Percentiles rank a stretch among this genome's conserved stretches.
Conservation (phyloP, 1,140 invertebrate genomes). For the Diuraphis noxia region DNA sequence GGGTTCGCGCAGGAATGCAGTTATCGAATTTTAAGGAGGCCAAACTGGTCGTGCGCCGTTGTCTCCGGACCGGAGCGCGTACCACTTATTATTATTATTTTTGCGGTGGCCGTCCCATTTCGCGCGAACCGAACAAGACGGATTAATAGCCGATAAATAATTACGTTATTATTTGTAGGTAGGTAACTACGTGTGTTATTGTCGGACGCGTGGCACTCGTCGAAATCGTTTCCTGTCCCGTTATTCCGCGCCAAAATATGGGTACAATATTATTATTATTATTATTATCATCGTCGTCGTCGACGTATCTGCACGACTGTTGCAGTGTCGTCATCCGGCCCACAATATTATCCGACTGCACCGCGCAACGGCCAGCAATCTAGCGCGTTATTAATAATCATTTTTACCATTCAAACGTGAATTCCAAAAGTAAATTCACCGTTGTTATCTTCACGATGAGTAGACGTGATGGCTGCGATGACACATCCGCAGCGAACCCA, state of each 20-base stretch:
- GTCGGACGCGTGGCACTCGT: neutral
- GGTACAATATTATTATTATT: too few species aligned
- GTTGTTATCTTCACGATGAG: too few species aligned
- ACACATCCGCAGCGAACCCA: neutral
- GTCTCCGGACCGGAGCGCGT: neutral
- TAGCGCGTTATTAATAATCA: neutral
- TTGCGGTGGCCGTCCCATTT: constrained; percentile 12
- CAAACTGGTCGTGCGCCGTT: constrained; percentile 40
- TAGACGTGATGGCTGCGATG: too few species aligned
- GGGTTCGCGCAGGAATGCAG: constrained; percentile 39
- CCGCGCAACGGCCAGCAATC: neutral
- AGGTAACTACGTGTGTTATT: neutral
- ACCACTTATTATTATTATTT: constrained; percentile 33
- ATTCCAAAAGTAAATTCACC: neutral
- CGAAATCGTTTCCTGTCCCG: constrained; percentile 1
- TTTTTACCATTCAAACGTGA: neutral
- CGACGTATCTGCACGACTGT: neutral
- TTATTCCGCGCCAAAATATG: neutral
- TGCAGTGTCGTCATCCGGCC: neutral
- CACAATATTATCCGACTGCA: neutral
- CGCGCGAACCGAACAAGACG: neutral
- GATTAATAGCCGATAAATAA: constrained; percentile 18
- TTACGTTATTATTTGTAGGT: neutral
- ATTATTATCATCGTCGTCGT: neutral
- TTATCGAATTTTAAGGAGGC: constrained; percentile 50